A percentile compares a stretch with the other conserved stretches of the same genome.
Conservation (phyloP, 2,113 vertebrate genomes). For the Tupaia tana region DNA sequence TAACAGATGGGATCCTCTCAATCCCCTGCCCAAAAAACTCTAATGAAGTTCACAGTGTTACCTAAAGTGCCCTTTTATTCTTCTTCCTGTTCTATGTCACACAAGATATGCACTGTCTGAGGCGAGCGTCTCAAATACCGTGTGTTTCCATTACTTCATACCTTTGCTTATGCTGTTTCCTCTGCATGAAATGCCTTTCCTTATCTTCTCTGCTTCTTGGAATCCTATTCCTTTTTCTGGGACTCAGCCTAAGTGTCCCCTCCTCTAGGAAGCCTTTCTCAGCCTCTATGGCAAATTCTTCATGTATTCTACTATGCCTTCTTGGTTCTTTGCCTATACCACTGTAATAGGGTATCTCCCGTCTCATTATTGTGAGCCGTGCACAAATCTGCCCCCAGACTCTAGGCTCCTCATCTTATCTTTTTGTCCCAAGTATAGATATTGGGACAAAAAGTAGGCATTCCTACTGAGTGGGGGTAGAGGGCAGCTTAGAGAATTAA, state of each 20-base stretch:
- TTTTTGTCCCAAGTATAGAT: background rate
- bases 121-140: background rate
- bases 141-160: background rate
- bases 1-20: background rate
- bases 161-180: background rate
- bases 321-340: background rate
- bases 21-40: background rate
- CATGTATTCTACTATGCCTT: background rate
- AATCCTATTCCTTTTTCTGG: background rate
- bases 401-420: background rate
- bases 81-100: background rate
- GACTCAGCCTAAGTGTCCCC: background rate
- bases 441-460: too few species aligned
- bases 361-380: background rate
- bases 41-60: background rate
- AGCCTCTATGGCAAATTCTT: background rate
- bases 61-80: background rate
- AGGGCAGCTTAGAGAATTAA: background rate
- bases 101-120: background rate
- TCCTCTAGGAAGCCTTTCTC: background rate
- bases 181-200: background rate
- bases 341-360: background rate
- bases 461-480: background rate
- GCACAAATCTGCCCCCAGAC: background rate
- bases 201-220: background rate